A percentile compares a stretch with the other conserved stretches of the same genome.
phyloP scores from a whole-genome alignment of 2,797 vertebrate species.

The Margarornis squamiger region DNA sequence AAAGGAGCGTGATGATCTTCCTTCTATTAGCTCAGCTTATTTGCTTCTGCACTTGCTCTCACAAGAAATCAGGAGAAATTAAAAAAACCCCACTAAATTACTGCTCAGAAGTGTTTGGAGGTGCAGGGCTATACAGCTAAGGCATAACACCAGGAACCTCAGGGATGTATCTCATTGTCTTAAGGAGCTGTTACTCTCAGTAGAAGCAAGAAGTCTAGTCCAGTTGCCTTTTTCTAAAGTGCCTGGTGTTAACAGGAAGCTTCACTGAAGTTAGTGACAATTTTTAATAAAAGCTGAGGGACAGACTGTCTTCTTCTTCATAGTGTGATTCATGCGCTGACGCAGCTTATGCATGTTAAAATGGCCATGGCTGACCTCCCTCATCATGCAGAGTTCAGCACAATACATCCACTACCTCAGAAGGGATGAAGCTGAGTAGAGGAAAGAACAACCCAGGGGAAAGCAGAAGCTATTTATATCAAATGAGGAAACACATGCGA shows the following conservation, averaged over 20 bases:
- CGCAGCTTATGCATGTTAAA: neutral
- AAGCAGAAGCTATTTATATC: conserved; percentile 36
- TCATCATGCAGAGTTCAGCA: neutral
- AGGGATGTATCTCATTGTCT: neutral
- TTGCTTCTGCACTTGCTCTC: neutral
- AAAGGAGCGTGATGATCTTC: neutral
- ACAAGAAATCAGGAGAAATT: neutral
- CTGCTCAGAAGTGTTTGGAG: neutral
- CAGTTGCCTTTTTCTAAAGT: neutral
- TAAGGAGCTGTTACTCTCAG: neutral
- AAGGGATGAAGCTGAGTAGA: neutral
- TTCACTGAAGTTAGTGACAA: neutral
- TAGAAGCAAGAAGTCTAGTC: neutral
- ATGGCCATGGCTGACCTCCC: neutral
- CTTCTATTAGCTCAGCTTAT: neutral
- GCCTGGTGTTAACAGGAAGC: neutral
- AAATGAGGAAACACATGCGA: neutral
- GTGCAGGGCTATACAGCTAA: neutral
- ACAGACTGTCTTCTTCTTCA: neutral
- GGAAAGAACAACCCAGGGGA: neutral
- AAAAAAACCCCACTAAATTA: neutral
- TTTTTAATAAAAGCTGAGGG: neutral
- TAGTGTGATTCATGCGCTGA: neutral
- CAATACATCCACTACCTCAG: neutral
- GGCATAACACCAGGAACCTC: neutral